phyloP scores from a whole-genome alignment of 2,113 vertebrate genomes.

The Struthidea cinerea region DNA sequence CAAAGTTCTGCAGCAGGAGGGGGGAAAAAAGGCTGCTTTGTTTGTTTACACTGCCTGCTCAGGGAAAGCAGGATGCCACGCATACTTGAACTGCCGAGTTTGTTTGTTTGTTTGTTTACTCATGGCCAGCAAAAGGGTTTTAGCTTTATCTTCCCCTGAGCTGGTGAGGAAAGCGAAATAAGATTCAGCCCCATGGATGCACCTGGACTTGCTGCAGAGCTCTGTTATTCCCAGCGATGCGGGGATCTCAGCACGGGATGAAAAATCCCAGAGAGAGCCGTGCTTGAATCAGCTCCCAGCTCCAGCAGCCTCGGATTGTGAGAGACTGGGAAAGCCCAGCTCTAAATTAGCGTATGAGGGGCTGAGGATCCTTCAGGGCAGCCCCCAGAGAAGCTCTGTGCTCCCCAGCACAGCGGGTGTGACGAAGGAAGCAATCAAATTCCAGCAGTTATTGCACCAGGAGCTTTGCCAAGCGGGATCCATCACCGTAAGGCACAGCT shows the following conservation, averaged over 20 bases:
- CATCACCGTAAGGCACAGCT: neutral
- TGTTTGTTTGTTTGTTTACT: neutral
- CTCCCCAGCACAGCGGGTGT: neutral
- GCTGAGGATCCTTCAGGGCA: neutral
- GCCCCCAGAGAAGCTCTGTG: neutral
- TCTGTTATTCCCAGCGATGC: neutral
- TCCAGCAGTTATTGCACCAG: neutral
- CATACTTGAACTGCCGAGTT: neutral
- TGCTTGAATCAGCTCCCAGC: neutral
- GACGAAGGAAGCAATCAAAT: neutral
- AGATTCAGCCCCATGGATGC: neutral
- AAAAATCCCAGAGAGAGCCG: neutral
- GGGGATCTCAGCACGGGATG: neutral
- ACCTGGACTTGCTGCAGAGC: neutral
- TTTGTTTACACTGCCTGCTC: neutral
- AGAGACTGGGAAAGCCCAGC: neutral
- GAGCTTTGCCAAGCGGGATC: neutral
- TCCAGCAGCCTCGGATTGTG: neutral
- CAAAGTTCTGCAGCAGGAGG: neutral
- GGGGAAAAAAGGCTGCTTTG: neutral
- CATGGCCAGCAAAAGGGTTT: neutral
- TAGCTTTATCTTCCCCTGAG: too few relatives aligned
- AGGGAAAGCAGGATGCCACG: neutral
- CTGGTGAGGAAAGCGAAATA: neutral
- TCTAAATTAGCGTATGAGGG: rapidly evolving